phyloP scores from a whole-genome alignment of 1,140 invertebrate genomes.

The Whitmania pigra region DNA sequence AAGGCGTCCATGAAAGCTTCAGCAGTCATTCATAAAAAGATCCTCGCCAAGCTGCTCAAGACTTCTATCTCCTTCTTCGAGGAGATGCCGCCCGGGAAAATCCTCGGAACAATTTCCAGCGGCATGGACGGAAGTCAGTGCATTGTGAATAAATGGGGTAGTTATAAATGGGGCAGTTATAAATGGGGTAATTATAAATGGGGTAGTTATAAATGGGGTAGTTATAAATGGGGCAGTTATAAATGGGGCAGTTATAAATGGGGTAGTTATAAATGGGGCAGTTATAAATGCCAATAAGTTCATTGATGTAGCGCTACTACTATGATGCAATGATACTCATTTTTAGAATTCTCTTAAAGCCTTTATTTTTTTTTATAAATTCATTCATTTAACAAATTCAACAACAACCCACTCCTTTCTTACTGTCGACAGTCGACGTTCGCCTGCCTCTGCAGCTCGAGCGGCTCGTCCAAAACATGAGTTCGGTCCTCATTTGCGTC shows the following conservation, averaged over 20 bases:
- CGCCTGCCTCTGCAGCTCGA: conserved; percentile 34
- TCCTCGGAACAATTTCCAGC: conserved; percentile 58
- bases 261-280: too few species aligned
- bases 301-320: too few species aligned
- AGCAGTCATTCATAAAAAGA: conserved; percentile 1
- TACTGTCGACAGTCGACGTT: conserved; percentile 36
- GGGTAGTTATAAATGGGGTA: not conserved
- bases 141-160: too few species aligned
- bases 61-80: conserved; percentile 58
- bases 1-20: conserved; percentile 14
- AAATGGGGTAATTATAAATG: too few species aligned
- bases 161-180: not conserved
- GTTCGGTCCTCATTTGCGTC: not conserved
- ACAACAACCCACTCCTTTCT: too few species aligned
- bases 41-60: conserved; percentile 48
- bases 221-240: too few species aligned
- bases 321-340: too few species aligned
- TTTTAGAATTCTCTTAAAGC: too few species aligned
- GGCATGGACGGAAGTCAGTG: conserved; percentile 41
- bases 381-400: not conserved
- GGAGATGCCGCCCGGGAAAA: conserved; percentile 60
- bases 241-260: not conserved
- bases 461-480: conserved; percentile 3
- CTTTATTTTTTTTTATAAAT: too few species aligned
- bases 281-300: too few species aligned